These are phyloP conservation scores for Falcunculus frontatus DNA, from an alignment of 2,113 vertebrate species.

Conservation along the genomic window DNA sequence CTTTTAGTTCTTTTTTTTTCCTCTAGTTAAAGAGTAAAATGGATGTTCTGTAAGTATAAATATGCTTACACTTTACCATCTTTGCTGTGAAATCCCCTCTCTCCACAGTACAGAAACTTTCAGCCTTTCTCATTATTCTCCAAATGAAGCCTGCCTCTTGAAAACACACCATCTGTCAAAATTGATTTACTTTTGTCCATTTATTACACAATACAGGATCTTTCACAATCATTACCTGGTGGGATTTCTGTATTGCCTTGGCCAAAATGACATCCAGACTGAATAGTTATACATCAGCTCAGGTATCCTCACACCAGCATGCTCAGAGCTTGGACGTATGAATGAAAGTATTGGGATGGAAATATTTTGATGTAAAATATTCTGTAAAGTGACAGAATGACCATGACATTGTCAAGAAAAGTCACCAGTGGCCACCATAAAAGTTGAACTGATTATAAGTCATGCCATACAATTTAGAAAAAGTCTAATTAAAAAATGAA, in stretches of 20 bases:
- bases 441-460: not conserved
- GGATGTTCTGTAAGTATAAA: not conserved
- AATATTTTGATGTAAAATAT: not conserved
- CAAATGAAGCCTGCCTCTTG: not conserved
- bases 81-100: not conserved
- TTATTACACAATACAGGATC: not conserved
- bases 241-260: not conserved
- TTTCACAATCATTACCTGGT: not conserved
- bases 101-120: not conserved
- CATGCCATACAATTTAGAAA: not conserved
- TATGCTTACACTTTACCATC: not conserved
- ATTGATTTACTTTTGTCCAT: not conserved
- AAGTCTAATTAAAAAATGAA: not conserved
- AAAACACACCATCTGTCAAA: not conserved
- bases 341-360: not conserved
- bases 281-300: not conserved
- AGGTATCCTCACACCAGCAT: not conserved
- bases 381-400: not conserved
- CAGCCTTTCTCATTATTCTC: not conserved
- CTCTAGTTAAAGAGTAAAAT: not conserved
- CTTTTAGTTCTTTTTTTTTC: not conserved
- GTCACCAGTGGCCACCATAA: not conserved
- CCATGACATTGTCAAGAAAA: not conserved
- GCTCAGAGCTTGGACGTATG: not conserved
- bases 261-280: not conserved